phyloP scores from a whole-genome alignment of 2,888 invertebrate species.

The Nomada hirtipes region DNA sequence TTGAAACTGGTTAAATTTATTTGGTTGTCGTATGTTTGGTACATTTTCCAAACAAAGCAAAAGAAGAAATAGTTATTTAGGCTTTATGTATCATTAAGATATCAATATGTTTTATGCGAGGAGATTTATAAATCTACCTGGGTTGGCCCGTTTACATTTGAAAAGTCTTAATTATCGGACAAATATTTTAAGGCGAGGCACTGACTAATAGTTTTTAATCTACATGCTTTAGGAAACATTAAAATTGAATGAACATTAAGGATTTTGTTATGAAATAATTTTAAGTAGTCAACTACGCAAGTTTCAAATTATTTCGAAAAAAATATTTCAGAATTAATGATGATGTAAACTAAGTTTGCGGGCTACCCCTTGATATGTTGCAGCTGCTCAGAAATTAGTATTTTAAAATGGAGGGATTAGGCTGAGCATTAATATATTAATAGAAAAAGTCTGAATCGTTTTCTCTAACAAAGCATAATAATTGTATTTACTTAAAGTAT shows the following conservation, averaged over 20 bases:
- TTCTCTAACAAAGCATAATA: not conserved
- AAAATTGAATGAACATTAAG: constrained; percentile 4
- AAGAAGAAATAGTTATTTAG: constrained; percentile 21
- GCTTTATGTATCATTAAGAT: constrained; percentile 33
- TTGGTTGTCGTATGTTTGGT: constrained; percentile 20
- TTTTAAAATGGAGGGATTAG: constrained; percentile 69
- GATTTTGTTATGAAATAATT: constrained; percentile 5
- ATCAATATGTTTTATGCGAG: constrained; percentile 39
- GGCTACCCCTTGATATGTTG: constrained; percentile 62
- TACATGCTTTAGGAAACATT: constrained; percentile 13
- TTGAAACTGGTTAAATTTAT: constrained; percentile 26
- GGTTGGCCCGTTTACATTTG: constrained; percentile 65
- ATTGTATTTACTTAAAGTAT: constrained; percentile 17
- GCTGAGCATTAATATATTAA: constrained; percentile 1
- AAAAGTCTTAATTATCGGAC: constrained; percentile 40
- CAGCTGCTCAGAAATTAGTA: constrained; percentile 28
- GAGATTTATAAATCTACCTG: constrained; percentile 46
- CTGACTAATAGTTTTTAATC: constrained; percentile 28
- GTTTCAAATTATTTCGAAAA: not conserved
- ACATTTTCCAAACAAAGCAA: not conserved
- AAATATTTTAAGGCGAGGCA: constrained; percentile 32
- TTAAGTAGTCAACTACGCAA: not conserved
- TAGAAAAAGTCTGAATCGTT: constrained; percentile 2
- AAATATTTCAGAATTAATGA: constrained; percentile 10
- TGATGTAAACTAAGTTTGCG: constrained; percentile 46